phyloP scores from a whole-genome alignment of 2,888 invertebrate genomes.

The Zaprionus bogoriensis region DNA sequence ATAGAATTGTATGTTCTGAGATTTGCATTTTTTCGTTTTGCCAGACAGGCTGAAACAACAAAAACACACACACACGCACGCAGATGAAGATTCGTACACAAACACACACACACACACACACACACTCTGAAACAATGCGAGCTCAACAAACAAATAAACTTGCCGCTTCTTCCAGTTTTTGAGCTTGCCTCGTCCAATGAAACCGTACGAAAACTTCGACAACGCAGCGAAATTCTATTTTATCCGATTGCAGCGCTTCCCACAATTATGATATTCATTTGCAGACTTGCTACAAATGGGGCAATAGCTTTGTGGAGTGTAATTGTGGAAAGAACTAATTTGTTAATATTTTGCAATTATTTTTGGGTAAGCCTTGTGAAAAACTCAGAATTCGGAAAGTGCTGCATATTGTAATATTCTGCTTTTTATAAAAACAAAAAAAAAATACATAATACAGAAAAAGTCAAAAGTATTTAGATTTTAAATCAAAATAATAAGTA shows the following conservation, averaged over 20 bases:
- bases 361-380: too few species aligned
- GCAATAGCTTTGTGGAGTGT: too few species aligned
- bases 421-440: too few species aligned
- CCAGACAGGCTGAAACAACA: slow-evolving; percentile 21
- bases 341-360: too few species aligned
- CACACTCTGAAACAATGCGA: slow-evolving; percentile 31
- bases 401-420: too few species aligned
- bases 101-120: slow-evolving; percentile 6
- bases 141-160: slow-evolving; percentile 56
- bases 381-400: too few species aligned
- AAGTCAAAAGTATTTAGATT: too few species aligned
- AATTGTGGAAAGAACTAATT: too few species aligned
- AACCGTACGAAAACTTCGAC: background rate
- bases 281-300: too few species aligned
- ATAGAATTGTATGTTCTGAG: slow-evolving; percentile 58
- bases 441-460: too few species aligned
- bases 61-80: slow-evolving; percentile 4
- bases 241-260: background rate
- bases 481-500: too few species aligned
- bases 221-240: background rate
- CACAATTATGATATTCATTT: background rate
- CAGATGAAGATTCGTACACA: background rate
- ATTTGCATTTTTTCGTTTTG: slow-evolving; percentile 56
- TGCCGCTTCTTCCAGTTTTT: background rate
- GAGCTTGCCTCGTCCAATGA: background rate